Percentiles rank a stretch among this genome's conserved stretches.
These are phyloP conservation scores for Eulemur mongoz DNA, from an alignment of 2,797 vertebrate genomes.

Conservation along the genomic window DNA sequence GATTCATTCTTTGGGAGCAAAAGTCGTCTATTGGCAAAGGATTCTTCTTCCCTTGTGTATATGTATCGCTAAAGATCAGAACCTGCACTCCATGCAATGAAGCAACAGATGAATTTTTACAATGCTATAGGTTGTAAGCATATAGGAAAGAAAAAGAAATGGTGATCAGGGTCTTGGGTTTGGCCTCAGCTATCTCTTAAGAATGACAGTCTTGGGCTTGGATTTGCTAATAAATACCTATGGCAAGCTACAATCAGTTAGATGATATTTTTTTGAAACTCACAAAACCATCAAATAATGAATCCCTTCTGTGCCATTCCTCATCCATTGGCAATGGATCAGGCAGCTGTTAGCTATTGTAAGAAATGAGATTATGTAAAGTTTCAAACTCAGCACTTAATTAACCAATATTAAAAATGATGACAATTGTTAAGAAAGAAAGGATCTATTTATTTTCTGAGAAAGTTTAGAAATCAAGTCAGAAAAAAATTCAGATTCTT, in stretches of 20 bases:
- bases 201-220: neutral
- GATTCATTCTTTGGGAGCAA: constrained; percentile 47
- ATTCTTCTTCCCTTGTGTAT: neutral
- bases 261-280: neutral
- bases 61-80: neutral
- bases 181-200: neutral
- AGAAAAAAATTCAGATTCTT: constrained; percentile 25
- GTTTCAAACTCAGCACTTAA: constrained; percentile 17
- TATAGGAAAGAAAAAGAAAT: neutral
- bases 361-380: constrained; percentile 16
- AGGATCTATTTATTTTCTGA: neutral
- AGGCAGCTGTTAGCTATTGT: neutral
- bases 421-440: neutral
- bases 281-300: neutral
- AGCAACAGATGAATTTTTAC: neutral
- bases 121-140: neutral
- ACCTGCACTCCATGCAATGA: neutral
- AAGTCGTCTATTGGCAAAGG: neutral
- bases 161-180: neutral
- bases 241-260: neutral
- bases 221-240: neutral
- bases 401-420: neutral
- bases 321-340: neutral
- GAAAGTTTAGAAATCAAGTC: constrained; percentile 38
- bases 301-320: neutral